These are phyloP conservation scores for Ophion obscuratus DNA, from an alignment of 2,888 invertebrate genomes.

Conservation along the genomic window DNA sequence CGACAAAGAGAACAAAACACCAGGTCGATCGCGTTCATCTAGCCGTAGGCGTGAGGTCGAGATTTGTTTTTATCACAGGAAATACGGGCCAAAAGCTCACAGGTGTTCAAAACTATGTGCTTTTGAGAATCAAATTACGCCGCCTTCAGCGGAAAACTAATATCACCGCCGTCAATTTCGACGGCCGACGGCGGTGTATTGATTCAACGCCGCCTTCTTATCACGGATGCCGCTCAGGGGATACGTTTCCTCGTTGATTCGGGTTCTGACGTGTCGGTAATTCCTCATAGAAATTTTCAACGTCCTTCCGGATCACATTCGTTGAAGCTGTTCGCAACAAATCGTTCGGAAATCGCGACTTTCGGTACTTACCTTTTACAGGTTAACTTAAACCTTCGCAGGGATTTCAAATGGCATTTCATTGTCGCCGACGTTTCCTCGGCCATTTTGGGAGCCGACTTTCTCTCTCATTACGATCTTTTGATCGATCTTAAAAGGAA, in stretches of 20 bases:
- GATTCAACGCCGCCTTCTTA: conserved; percentile 31
- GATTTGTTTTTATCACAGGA: neutral
- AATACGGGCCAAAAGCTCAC: neutral
- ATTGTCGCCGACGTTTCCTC: conserved; percentile 55
- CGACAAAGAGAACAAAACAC: no score
- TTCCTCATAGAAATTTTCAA: conserved; percentile 18
- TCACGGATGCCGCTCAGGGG: conserved; percentile 23
- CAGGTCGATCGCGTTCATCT: neutral
- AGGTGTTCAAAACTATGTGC: neutral
- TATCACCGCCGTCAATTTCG: conserved; percentile 17
- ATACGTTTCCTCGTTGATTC: conserved; percentile 50
- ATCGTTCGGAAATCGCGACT: conserved; percentile 52
- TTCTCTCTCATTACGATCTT: conserved; percentile 42
- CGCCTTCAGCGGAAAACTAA: conserved; percentile 21
- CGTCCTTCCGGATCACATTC: neutral
- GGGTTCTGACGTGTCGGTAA: conserved; percentile 52
- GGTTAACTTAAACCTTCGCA: conserved; percentile 55
- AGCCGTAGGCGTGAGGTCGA: neutral
- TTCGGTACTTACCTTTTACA: conserved; percentile 44
- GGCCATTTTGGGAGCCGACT: conserved; percentile 62
- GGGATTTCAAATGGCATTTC: conserved; percentile 59
- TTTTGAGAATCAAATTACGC: neutral
- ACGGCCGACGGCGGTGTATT: conserved; percentile 47
- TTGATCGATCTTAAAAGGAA: conserved; percentile 24
- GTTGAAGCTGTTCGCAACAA: conserved; percentile 52